Evolutionary conservation across 2,113 vertebrate genomes (phyloP).

Genomic region (Prolemur simus): DNA sequence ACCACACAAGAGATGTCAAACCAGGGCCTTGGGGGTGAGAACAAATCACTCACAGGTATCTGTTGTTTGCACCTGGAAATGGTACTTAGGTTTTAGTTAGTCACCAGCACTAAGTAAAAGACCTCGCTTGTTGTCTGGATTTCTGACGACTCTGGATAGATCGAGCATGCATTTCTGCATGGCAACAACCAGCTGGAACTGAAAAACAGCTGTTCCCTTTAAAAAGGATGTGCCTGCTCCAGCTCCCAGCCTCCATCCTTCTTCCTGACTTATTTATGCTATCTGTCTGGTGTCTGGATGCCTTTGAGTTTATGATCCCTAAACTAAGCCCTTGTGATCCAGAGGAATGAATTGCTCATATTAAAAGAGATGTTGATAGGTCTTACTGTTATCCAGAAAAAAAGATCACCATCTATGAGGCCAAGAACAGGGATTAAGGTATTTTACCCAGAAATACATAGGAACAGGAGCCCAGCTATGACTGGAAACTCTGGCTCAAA

Average conservation of each 20-base stretch:
- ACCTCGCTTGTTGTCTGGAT: neutral
- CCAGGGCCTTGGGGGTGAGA: neutral
- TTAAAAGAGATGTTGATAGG: neutral
- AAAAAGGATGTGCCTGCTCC: neutral
- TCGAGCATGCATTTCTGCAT: neutral
- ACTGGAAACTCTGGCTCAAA: neutral
- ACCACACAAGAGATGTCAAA: neutral
- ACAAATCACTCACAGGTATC: neutral
- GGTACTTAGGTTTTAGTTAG: neutral
- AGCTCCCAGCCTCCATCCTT: no score
- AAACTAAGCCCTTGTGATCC: neutral
- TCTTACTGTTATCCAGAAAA: neutral
- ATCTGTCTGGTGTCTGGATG: conserved; percentile 17
- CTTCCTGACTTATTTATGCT: neutral
- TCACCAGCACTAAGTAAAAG: neutral
- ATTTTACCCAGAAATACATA: neutral
- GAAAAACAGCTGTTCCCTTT: neutral
- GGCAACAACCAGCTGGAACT: neutral
- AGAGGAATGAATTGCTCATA: neutral
- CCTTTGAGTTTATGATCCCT: neutral
- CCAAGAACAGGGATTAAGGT: neutral
- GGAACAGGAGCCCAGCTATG: neutral
- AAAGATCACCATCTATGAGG: neutral
- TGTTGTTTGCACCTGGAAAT: neutral
- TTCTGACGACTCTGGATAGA: neutral